Conservation (phyloP, 2,888 invertebrate genomes). For the Torymus texanus region DNA sequence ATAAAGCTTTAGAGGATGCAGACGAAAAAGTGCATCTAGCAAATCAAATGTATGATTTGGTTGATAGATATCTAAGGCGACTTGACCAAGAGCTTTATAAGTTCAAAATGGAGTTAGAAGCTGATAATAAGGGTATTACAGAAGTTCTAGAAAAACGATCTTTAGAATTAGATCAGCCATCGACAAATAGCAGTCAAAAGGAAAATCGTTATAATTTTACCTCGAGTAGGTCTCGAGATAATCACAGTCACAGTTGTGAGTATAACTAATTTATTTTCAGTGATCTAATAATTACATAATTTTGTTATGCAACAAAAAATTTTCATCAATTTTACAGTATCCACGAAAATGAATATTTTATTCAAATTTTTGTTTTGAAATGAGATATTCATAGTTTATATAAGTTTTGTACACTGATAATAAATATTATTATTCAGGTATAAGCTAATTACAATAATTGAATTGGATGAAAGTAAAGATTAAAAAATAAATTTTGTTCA, state of each 20-base stretch:
- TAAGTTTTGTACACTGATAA: too few relatives aligned
- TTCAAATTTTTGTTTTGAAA: too few relatives aligned
- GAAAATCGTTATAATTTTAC: conserved; percentile 84
- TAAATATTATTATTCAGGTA: too few relatives aligned
- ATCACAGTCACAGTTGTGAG: conserved; percentile 72
- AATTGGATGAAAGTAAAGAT: too few relatives aligned
- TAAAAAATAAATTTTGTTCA: too few relatives aligned
- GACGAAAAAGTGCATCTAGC: conserved; percentile 97
- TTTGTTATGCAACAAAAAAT: not conserved
- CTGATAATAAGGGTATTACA: conserved; percentile 98
- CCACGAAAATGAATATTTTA: too few relatives aligned
- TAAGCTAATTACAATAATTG: too few relatives aligned
- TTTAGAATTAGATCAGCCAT: conserved; percentile 88
- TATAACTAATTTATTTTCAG: conserved; percentile 28
- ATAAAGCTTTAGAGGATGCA: conserved; percentile 93
- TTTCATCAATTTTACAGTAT: too few relatives aligned
- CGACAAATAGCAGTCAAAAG: conserved; percentile 84
- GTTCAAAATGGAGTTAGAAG: conserved; percentile 99
- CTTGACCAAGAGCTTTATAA: conserved; percentile 94
- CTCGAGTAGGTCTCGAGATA: conserved; percentile 72
- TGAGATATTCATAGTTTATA: too few relatives aligned
- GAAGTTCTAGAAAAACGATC: conserved; percentile 96
- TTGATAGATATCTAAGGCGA: conserved; percentile 92
- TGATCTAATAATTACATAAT: not conserved
- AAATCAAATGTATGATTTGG: conserved; percentile 95